Conservation (phyloP, 1,140 invertebrate genomes). For the Aphis craccivora region DNA sequence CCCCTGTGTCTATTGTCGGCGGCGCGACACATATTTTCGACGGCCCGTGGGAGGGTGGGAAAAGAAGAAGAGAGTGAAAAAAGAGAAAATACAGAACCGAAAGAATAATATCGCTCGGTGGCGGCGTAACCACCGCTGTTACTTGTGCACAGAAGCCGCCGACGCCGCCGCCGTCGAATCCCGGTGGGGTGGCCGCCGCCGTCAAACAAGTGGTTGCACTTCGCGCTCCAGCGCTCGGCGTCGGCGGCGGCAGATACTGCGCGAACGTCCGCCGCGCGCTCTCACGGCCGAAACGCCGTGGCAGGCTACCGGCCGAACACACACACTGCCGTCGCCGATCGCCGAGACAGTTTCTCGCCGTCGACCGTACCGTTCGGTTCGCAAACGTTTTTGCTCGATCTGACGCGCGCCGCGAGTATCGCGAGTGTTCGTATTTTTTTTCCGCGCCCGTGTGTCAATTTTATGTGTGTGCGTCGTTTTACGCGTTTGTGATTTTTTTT, state of each 20-base stretch:
- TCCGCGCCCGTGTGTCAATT: neutral
- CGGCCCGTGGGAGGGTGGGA: neutral
- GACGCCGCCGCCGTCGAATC: neutral
- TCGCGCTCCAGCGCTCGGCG: conserved; percentile 7
- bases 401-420: neutral
- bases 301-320: neutral
- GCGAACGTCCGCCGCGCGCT: neutral
- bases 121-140: conserved; percentile 15
- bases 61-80: neutral
- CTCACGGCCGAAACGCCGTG: neutral
- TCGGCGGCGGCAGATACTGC: neutral
- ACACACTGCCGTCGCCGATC: neutral
- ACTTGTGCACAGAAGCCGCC: conserved; percentile 52
- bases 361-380: conserved; percentile 42
- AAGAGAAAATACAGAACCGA: conserved; percentile 27
- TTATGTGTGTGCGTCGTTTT: neutral
- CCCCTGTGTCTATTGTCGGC: conserved; percentile 14
- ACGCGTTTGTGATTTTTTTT: conserved; percentile 14
- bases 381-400: neutral
- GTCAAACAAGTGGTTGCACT: conserved; percentile 53
- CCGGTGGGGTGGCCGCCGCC: conserved; percentile 45
- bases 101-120: conserved; percentile 31
- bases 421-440: neutral
- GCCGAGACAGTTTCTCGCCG: conserved; percentile 39
- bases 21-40: conserved; percentile 45